A percentile compares a stretch with the other conserved stretches of the same genome.
These are phyloP conservation scores for Tetrao urogallus DNA, from an alignment of 2,113 vertebrate genomes.

Conservation along the genomic window DNA sequence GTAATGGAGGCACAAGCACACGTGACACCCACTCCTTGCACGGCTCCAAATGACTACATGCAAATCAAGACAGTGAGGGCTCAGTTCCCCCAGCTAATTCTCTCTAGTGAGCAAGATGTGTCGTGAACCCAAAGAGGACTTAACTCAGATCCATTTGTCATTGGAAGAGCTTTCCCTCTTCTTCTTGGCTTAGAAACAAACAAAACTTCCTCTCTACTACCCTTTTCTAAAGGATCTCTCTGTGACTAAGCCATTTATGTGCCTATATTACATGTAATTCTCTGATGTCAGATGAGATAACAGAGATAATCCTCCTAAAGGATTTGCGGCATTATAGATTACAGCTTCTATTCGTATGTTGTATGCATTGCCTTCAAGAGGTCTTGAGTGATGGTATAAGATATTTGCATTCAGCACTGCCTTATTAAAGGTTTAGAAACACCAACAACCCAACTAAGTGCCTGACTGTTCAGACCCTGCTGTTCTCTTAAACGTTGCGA, in stretches of 20 bases:
- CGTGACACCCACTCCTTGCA: background rate
- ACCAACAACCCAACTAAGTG: background rate
- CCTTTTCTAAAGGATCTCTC: slow-evolving; percentile 8
- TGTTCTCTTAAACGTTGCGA: slow-evolving; percentile 1
- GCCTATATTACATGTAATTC: slow-evolving; percentile 61
- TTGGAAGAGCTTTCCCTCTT: background rate
- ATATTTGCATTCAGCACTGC: background rate
- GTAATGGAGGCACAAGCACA: background rate
- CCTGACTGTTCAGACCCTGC: slow-evolving; percentile 23
- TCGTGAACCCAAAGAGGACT: background rate
- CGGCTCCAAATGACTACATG: background rate
- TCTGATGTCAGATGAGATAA: slow-evolving; percentile 63
- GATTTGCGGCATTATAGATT: slow-evolving; percentile 54
- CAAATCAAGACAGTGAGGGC: background rate
- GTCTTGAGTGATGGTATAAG: slow-evolving; percentile 20
- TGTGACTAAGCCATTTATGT: slow-evolving; percentile 49
- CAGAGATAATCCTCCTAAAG: slow-evolving; percentile 62
- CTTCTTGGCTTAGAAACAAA: background rate
- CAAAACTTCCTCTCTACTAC: background rate
- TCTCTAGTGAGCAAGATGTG: background rate
- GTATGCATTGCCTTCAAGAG: slow-evolving; percentile 34
- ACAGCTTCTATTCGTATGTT: slow-evolving; percentile 1
- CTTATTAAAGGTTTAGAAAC: slow-evolving; percentile 15
- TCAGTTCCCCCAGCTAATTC: background rate
- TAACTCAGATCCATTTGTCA: accelerated